These are phyloP conservation scores for Dromococcyx pavoninus DNA, from an alignment of 2,797 vertebrate species.

Conservation along the genomic window DNA sequence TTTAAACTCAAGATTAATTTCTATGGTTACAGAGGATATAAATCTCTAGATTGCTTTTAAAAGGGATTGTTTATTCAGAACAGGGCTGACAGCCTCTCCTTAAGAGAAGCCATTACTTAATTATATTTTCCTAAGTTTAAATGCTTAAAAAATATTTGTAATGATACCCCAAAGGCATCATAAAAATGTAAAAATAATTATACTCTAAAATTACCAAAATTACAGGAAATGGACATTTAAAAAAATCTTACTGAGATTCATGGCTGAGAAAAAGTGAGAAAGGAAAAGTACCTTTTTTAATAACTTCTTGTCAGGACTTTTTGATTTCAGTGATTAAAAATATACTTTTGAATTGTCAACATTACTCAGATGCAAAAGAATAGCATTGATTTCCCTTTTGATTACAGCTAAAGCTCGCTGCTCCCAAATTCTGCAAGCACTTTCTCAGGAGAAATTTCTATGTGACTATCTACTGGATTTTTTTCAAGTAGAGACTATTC, in stretches of 20 bases:
- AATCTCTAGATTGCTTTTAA: constrained; percentile 74
- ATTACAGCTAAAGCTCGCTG: neutral
- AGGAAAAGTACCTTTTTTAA: constrained; percentile 48
- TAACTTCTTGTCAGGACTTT: constrained; percentile 51
- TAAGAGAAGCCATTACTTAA: constrained; percentile 77
- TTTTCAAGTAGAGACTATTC: neutral
- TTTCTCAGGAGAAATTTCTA: neutral
- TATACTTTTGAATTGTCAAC: neutral
- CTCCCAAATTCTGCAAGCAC: neutral
- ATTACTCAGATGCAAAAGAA: neutral
- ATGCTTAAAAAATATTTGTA: constrained; percentile 76
- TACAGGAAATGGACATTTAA: constrained; percentile 71
- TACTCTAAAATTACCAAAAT: constrained; percentile 75
- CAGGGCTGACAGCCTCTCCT: constrained; percentile 68
- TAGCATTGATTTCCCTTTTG: neutral
- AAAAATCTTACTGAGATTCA: constrained; percentile 57
- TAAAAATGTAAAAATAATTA: constrained; percentile 80
- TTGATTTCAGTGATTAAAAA: constrained; percentile 18
- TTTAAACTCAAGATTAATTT: constrained; percentile 75
- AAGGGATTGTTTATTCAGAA: constrained; percentile 71
- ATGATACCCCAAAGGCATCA: constrained; percentile 76
- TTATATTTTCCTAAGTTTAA: constrained; percentile 77
- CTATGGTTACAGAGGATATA: constrained; percentile 73
- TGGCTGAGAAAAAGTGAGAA: constrained; percentile 28
- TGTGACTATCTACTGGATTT: neutral